These are phyloP conservation scores for Neolamprologus toae DNA, from an alignment of 2,113 vertebrate genomes.

Conservation along the genomic window DNA sequence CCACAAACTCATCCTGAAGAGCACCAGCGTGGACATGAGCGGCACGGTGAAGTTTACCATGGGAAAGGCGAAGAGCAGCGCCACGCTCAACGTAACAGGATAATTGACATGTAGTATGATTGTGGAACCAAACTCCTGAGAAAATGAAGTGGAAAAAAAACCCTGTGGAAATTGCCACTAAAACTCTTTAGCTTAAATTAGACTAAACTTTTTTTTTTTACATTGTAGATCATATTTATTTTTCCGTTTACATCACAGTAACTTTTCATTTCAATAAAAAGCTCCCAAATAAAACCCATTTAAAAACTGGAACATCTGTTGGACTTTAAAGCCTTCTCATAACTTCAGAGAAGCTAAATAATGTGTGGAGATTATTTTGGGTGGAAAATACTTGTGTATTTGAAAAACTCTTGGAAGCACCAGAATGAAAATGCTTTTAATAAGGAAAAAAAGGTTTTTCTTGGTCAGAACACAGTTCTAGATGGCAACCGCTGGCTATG, in stretches of 20 bases:
- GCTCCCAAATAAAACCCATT: neutral
- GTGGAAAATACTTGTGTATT: neutral
- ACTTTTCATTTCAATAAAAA: neutral
- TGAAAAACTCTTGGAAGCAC: neutral
- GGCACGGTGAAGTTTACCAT: conserved; percentile 68
- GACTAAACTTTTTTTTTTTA: neutral
- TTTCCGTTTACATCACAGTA: neutral
- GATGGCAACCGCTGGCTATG: neutral
- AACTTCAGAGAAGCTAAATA: neutral
- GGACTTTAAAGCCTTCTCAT: neutral
- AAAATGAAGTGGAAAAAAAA: neutral
- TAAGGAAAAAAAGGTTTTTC: neutral
- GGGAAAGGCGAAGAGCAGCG: conserved; percentile 70
- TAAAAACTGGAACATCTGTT: neutral
- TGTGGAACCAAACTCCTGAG: neutral
- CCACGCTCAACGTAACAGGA: conserved; percentile 40
- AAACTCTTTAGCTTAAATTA: neutral
- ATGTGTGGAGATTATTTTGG: neutral
- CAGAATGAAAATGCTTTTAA: neutral
- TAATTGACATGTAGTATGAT: neutral
- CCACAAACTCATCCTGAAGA: conserved; percentile 67
- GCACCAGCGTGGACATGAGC: conserved; percentile 61
- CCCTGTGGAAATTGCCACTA: neutral
- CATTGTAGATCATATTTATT: conserved; percentile 8
- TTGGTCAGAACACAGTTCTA: neutral